phyloP scores from a whole-genome alignment of 2,797 vertebrate species.

The Danio albolineatus region DNA sequence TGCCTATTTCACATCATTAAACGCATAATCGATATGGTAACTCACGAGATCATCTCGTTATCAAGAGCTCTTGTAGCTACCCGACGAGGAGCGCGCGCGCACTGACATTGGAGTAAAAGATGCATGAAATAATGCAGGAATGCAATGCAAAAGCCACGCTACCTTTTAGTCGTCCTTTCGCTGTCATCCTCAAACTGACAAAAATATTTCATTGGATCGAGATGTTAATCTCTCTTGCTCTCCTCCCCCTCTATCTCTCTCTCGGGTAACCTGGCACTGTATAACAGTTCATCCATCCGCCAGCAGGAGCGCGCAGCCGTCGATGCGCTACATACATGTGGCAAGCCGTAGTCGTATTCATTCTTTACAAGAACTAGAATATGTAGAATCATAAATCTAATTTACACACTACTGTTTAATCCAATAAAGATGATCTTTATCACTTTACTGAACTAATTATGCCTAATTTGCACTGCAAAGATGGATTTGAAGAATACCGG shows the following conservation, averaged over 20 bases:
- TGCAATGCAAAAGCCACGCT: conserved; percentile 62
- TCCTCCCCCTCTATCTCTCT: conserved; percentile 64
- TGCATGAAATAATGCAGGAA: conserved; percentile 12
- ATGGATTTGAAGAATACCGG: too few species aligned
- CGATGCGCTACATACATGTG: conserved; percentile 56
- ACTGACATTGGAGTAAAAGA: conserved; percentile 25
- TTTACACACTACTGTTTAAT: too few species aligned
- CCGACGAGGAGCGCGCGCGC: conserved; percentile 18
- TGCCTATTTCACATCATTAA: conserved; percentile 46
- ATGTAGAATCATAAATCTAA: too few species aligned
- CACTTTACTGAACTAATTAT: too few species aligned
- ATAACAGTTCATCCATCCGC: conserved; percentile 75
- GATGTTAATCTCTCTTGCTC: conserved; percentile 74
- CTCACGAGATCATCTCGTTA: conserved; percentile 22
- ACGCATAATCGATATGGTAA: conserved; percentile 45
- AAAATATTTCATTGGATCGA: conserved; percentile 81
- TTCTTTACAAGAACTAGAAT: not conserved
- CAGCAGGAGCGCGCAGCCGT: conserved; percentile 75
- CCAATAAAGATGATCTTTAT: too few species aligned
- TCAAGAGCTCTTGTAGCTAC: conserved; percentile 11
- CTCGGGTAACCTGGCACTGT: conserved; percentile 69
- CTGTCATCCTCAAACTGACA: conserved; percentile 83
- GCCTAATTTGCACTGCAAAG: too few species aligned
- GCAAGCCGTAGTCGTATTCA: not conserved
- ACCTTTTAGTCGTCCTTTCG: conserved; percentile 88